These are phyloP conservation scores for Trinorchestia longiramus DNA, from an alignment of 1,140 invertebrate genomes.

Conservation along the genomic window DNA sequence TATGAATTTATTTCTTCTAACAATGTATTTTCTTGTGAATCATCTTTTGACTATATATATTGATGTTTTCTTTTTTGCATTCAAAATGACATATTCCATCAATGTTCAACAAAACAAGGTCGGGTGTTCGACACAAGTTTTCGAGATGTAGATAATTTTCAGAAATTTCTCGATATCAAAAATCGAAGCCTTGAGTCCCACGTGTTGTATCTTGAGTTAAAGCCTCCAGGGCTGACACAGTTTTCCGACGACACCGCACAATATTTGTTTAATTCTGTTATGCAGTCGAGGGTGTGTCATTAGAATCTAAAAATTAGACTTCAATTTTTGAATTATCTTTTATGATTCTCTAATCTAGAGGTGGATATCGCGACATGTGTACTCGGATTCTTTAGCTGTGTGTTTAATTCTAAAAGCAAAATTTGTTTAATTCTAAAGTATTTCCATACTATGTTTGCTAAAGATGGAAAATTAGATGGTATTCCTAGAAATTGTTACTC, in stretches of 20 bases:
- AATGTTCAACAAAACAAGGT: not conserved
- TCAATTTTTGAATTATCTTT: not conserved
- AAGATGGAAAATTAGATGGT: too few relatives aligned
- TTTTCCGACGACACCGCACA: not conserved
- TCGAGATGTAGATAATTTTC: not conserved
- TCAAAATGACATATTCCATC: not conserved
- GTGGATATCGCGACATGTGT: too few relatives aligned
- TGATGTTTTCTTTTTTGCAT: not conserved
- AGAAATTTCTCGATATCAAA: not conserved
- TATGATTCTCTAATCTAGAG: too few relatives aligned
- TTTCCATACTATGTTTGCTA: too few relatives aligned
- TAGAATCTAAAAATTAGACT: not conserved
- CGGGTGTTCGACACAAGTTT: not conserved
- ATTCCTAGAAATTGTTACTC: too few relatives aligned
- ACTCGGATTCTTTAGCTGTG: too few relatives aligned
- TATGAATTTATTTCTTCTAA: not conserved
- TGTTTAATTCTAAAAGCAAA: too few relatives aligned
- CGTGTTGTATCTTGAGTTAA: not conserved
- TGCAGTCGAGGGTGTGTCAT: not conserved
- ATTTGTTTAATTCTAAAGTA: too few relatives aligned
- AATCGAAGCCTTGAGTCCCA: not conserved
- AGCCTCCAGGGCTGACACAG: not conserved
- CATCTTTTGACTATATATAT: not conserved
- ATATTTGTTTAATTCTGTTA: not conserved
- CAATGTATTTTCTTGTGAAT: not conserved